phyloP scores from a whole-genome alignment of 2,888 invertebrate genomes.

The Drosophila lacicola region DNA sequence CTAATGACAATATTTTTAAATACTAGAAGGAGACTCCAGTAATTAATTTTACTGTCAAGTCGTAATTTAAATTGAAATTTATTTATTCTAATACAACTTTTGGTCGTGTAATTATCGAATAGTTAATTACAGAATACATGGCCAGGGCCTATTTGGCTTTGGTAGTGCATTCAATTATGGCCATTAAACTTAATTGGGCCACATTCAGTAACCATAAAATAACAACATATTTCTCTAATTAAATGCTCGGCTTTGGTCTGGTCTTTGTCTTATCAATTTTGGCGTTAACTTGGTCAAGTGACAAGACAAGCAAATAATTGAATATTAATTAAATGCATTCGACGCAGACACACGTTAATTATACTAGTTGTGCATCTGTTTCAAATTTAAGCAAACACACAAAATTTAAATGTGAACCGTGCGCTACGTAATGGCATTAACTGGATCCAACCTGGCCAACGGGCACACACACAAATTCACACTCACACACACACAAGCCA shows the following conservation, averaged over 20 bases:
- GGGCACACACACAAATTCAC: background rate
- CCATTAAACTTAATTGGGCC: slow-evolving; percentile 1
- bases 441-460: slow-evolving; percentile 14
- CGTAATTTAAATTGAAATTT: too few species aligned
- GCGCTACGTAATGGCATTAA: slow-evolving; percentile 27
- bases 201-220: background rate
- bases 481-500: slow-evolving; percentile 11
- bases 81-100: background rate
- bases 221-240: slow-evolving; percentile 20
- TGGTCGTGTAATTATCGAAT: background rate
- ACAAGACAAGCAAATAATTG: slow-evolving; percentile 15
- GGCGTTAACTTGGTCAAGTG: slow-evolving; percentile 6
- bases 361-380: background rate
- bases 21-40: background rate
- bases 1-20: too few species aligned
- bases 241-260: slow-evolving; percentile 11
- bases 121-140: background rate
- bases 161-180: slow-evolving; percentile 6
- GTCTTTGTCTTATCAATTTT: slow-evolving; percentile 19
- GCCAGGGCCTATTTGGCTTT: background rate
- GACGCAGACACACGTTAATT: slow-evolving; percentile 3
- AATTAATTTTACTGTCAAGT: too few species aligned
- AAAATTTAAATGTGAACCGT: slow-evolving; percentile 26
- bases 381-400: slow-evolving; percentile 3
- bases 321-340: slow-evolving; percentile 16